Evolutionary conservation across 2,113 vertebrate genomes (phyloP), one percentile per base, ranked within the genome.

Genomic region (Ceyx margarethae): DNA sequence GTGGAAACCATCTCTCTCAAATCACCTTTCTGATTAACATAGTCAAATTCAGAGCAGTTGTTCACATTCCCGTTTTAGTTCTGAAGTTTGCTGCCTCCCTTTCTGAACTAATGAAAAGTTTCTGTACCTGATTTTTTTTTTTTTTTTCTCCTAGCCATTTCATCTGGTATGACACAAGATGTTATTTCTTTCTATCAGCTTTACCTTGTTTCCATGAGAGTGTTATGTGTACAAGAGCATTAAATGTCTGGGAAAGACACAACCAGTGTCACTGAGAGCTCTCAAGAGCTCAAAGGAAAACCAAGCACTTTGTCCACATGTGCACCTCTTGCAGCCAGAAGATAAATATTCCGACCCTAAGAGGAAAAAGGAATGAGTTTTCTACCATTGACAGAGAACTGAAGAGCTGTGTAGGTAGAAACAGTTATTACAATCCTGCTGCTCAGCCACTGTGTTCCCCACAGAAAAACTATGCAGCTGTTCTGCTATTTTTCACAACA

Each of bases 81-180:
- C 21, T 65, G 23, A 79, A 65, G 28, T 57, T 82, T 85, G 37
- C 20, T 87, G 33, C 9, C 25, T 79, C 17, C 7, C 11, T 77
- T 94, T 95, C 79, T 87, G 81, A 91, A 82, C 56, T 58, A 66
- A 91, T 57, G 75, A 91, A 80, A 37, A 81, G 57, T 37, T 89
- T 22, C 81, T 69, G 25, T 40, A 35, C 20, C 15, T 62, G 0
- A 1, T 61, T 43, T 81, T 11, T 4, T 75, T 91, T 75, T 91
- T 23, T 51, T 51, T 45, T 45, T 45, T 72, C 69, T 10, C 28
- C 51, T 58, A 66, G 51, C 11, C 6, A 56, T 86, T 90, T 91
- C 68, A 85, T 37, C 22, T 58, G 10, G 2, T 64, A 20, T 60
- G 40, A 77, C 64, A 46, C 37, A 90, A 90, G 56, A 71, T 19